A percentile compares a stretch with the other conserved stretches of the same genome.
Evolutionary conservation across 2,888 invertebrate species (phyloP).

Genomic region (Conistra vaccinii): DNA sequence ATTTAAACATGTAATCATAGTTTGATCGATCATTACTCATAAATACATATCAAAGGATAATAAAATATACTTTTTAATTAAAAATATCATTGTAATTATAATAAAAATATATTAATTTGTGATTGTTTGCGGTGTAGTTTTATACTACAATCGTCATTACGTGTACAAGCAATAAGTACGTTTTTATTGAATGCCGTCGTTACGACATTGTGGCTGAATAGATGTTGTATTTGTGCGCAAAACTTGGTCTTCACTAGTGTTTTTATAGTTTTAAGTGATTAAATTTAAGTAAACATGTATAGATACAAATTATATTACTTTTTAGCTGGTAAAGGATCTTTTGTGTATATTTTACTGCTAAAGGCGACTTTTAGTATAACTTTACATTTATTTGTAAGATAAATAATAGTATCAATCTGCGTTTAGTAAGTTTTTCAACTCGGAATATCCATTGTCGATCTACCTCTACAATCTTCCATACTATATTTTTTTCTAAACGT

Average conservation of each 20-base stretch:
- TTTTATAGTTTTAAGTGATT: constrained; percentile 64
- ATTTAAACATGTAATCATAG: constrained; percentile 61
- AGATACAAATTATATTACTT: constrained; percentile 57
- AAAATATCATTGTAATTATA: constrained; percentile 76
- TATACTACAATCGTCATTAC: constrained; percentile 80
- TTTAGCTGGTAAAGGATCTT: constrained; percentile 53
- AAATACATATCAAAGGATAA: constrained; percentile 83
- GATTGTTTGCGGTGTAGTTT: constrained; percentile 86
- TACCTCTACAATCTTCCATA: constrained; percentile 71
- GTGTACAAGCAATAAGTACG: constrained; percentile 90
- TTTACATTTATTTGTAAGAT: constrained; percentile 47
- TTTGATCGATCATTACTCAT: constrained; percentile 63
- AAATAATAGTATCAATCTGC: constrained; percentile 20
- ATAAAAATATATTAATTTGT: constrained; percentile 79
- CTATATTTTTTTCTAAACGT: constrained; percentile 56
- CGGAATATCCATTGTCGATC: constrained; percentile 50
- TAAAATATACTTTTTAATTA: constrained; percentile 75
- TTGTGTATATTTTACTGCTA: constrained; percentile 56
- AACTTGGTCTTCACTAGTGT: constrained; percentile 84
- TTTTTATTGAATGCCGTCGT: constrained; percentile 86
- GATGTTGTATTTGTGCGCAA: constrained; percentile 88
- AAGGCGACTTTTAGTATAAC: constrained; percentile 36
- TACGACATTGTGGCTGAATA: constrained; percentile 82
- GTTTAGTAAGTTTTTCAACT: constrained; percentile 33
- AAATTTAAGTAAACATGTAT: constrained; percentile 65